phyloP scores from a whole-genome alignment of 2,113 vertebrate genomes.

The Notarius lentiginosus region DNA sequence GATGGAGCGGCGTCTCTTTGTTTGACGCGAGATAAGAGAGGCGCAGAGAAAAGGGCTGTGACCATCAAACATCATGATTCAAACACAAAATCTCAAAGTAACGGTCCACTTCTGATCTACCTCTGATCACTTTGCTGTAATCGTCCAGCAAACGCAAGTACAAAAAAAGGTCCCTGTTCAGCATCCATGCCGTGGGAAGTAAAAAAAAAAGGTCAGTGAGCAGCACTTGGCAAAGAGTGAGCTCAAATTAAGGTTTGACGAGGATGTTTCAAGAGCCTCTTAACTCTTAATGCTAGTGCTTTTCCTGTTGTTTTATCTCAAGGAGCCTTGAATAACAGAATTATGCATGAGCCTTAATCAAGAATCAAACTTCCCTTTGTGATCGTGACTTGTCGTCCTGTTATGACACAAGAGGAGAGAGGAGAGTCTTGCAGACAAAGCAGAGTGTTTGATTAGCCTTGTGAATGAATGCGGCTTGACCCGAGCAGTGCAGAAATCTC shows the following conservation, averaged over 20 bases:
- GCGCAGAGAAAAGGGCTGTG: slow-evolving; percentile 12
- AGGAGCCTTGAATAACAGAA: slow-evolving; percentile 2
- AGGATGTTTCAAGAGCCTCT: slow-evolving; percentile 12
- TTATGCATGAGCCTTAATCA: not conserved
- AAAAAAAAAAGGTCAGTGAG: slow-evolving; percentile 6
- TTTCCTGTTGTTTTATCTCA: slow-evolving; percentile 23
- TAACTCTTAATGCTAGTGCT: not conserved
- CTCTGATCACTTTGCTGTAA: not conserved
- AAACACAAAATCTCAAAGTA: slow-evolving; percentile 8
- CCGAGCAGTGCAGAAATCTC: not conserved
- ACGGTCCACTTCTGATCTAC: not conserved
- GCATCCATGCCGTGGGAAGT: not conserved
- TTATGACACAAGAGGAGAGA: not conserved
- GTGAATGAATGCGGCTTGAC: slow-evolving; percentile 18
- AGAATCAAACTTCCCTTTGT: not conserved
- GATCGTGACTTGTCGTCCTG: not conserved
- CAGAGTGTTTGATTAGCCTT: slow-evolving; percentile 24
- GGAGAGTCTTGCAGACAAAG: not conserved
- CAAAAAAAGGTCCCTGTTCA: not conserved
- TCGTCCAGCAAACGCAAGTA: not conserved
- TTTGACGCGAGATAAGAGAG: slow-evolving; percentile 32
- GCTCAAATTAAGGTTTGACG: slow-evolving; percentile 6
- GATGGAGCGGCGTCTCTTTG: slow-evolving; percentile 35
- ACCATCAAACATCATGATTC: slow-evolving; percentile 22
- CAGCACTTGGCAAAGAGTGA: not conserved